Conservation (phyloP, 2,113 vertebrate species). For the Carassius carassius region DNA sequence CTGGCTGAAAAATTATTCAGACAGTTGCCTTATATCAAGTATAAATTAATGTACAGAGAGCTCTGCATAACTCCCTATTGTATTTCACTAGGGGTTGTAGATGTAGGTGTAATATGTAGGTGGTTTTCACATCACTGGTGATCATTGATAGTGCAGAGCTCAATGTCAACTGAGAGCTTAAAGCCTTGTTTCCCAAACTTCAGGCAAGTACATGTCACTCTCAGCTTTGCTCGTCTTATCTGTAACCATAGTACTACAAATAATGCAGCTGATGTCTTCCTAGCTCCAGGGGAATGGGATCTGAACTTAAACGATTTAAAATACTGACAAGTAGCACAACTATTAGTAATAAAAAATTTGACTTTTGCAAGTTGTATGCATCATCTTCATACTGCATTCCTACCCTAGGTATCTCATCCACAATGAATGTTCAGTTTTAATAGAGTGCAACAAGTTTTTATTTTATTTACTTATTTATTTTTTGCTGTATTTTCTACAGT, state of each 20-base stretch:
- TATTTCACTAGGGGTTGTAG: not conserved
- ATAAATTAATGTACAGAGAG: not conserved
- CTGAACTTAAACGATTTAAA: not conserved
- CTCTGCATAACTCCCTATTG: not conserved
- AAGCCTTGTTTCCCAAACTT: not conserved
- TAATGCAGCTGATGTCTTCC: slow-evolving; percentile 5
- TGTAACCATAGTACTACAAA: not conserved
- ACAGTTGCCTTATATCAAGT: not conserved
- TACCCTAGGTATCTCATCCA: not conserved
- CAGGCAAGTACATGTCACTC: no score
- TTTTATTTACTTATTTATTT: not conserved
- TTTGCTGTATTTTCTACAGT: no score
- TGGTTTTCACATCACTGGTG: not conserved
- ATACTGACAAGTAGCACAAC: not conserved
- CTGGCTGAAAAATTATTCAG: not conserved
- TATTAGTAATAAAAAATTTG: not conserved
- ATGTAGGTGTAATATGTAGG: not conserved
- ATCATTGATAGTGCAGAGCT: not conserved
- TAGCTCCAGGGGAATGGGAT: not conserved
- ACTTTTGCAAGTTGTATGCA: not conserved
- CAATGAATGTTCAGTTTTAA: not conserved
- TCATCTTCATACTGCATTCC: not conserved
- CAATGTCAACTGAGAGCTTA: not conserved
- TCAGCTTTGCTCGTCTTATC: slow-evolving; percentile 7
- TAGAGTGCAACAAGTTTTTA: not conserved